Conservation (phyloP, 2,797 vertebrate species). For the Hyperoplus lanceolatus region DNA sequence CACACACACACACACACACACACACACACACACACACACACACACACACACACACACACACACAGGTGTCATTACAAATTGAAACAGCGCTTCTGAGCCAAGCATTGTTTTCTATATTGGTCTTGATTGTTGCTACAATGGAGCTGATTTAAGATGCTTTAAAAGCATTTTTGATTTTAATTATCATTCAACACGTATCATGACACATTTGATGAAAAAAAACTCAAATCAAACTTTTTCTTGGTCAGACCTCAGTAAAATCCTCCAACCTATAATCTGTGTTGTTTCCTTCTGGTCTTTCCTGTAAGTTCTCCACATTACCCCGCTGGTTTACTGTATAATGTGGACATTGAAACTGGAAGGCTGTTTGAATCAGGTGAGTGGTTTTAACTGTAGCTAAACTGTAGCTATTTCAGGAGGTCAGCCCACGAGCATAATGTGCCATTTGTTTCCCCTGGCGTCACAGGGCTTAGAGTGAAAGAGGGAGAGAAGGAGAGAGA, state of each 20-base stretch:
- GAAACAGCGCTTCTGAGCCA: background rate
- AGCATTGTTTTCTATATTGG: background rate
- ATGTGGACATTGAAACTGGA: slow-evolving; percentile 55
- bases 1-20: no score
- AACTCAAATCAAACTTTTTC: background rate
- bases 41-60: no score
- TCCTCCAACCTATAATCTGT: background rate
- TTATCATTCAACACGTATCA: background rate
- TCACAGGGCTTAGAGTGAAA: slow-evolving; percentile 45
- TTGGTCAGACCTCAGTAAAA: background rate
- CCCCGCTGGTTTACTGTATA: slow-evolving; percentile 51
- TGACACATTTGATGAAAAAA: slow-evolving; percentile 4
- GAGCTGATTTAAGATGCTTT: background rate
- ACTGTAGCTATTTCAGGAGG: slow-evolving; percentile 68
- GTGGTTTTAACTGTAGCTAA: slow-evolving; percentile 68
- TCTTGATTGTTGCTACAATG: background rate
- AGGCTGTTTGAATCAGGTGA: slow-evolving; percentile 77
- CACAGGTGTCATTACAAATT: background rate
- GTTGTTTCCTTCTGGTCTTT: background rate
- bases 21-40: no score
- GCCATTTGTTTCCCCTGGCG: slow-evolving; percentile 68
- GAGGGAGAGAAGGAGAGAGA: slow-evolving; percentile 9
- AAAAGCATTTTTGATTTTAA: background rate
- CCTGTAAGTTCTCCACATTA: slow-evolving; percentile 39
- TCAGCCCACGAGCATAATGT: slow-evolving; percentile 72